Conservation (phyloP, 2,113 vertebrate genomes). For the Gallinago media region DNA sequence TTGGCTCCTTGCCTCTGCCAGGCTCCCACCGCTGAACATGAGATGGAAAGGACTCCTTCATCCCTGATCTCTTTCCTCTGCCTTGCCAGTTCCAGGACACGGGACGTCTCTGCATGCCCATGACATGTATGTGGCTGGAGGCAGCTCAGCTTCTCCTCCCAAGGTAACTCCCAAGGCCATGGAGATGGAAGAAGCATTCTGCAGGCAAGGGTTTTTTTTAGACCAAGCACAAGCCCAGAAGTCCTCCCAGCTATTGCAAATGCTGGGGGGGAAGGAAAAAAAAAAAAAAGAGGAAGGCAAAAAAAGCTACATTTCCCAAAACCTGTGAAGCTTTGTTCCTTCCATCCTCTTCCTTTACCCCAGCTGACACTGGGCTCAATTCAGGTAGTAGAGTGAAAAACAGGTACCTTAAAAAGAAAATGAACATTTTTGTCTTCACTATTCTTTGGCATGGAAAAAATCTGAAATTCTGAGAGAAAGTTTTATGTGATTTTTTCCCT, state of each 20-base stretch:
- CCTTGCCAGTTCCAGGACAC: not conserved
- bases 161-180: not conserved
- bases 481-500: not conserved
- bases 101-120: not conserved
- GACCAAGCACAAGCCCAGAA: not conserved
- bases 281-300: accelerated
- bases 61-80: not conserved
- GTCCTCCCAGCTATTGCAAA: not conserved
- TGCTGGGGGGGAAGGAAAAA: not conserved
- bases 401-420: not conserved
- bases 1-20: not conserved
- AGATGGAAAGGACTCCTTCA: not conserved
- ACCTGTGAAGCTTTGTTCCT: not conserved
- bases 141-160: not conserved
- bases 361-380: not conserved
- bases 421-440: not conserved
- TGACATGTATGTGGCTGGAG: not conserved
- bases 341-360: not conserved
- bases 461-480: not conserved
- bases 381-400: not conserved
- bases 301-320: not conserved
- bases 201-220: not conserved
- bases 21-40: not conserved
- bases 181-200: not conserved
- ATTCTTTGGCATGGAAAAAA: not conserved